Evolutionary conservation across 2,113 vertebrate species (phyloP).

Genomic region (Lota lota): DNA sequence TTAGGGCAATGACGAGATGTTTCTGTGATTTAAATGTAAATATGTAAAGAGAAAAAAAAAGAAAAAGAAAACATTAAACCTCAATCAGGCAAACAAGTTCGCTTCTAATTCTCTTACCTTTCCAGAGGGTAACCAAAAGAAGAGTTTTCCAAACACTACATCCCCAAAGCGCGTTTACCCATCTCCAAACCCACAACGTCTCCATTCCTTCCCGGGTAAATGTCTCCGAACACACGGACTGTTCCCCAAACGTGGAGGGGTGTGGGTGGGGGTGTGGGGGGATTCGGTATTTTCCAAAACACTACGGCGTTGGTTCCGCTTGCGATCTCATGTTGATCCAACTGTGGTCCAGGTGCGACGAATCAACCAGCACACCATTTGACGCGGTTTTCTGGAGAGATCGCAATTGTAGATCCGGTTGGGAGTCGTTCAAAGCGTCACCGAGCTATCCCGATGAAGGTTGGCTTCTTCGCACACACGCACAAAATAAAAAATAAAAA

Average conservation of each 20-base stretch:
- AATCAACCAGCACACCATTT: neutral
- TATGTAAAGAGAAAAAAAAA: neutral
- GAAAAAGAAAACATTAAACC: neutral
- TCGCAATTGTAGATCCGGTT: no score
- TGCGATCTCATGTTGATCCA: constrained; percentile 47
- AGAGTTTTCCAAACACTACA: constrained; percentile 44
- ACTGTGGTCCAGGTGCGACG: constrained; percentile 24
- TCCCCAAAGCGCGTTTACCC: constrained; percentile 27
- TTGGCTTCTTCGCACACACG: no score
- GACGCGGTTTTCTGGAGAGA: no score
- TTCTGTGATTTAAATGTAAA: no score
- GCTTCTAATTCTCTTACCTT: constrained; percentile 45
- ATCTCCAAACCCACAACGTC: constrained; percentile 18
- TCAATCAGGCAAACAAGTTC: constrained; percentile 46
- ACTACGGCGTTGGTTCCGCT: constrained; percentile 33
- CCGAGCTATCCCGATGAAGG: no score
- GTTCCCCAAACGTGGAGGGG: constrained; percentile 24
- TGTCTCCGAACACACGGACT: constrained; percentile 18
- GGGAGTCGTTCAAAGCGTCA: no score
- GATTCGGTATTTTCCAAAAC: constrained; percentile 8
- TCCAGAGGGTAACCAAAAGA: constrained; percentile 46
- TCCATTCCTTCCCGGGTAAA: constrained; percentile 46
- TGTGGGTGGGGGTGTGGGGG: neutral
- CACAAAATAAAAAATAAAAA: no score
- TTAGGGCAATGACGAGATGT: no score